phyloP scores from a whole-genome alignment of 1,140 invertebrate genomes.

The Achroia grisella region DNA sequence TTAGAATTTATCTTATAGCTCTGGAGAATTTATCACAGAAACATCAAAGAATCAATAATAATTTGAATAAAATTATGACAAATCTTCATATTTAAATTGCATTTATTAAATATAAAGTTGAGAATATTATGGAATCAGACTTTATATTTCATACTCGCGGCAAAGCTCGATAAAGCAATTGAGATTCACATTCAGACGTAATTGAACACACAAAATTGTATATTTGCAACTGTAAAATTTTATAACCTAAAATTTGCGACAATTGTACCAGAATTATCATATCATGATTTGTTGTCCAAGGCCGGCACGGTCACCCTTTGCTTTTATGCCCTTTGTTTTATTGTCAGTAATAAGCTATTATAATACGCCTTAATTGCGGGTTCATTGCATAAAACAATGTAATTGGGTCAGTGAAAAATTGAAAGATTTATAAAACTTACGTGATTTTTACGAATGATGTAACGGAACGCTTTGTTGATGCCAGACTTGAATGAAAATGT shows the following conservation, averaged over 20 bases:
- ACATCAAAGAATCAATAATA: too few relatives aligned
- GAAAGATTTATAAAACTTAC: background rate
- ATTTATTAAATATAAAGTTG: too few relatives aligned
- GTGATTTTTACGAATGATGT: background rate
- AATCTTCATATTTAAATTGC: too few relatives aligned
- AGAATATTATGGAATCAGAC: too few relatives aligned
- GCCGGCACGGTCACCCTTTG: conserved; percentile 6
- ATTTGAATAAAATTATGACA: too few relatives aligned
- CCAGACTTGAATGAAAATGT: background rate
- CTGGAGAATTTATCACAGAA: too few relatives aligned
- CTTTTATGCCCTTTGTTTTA: conserved; percentile 27
- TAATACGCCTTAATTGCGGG: background rate
- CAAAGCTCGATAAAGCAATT: conserved; percentile 20
- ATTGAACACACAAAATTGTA: conserved; percentile 13
- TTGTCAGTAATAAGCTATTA: conserved; percentile 28
- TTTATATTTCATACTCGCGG: too few relatives aligned
- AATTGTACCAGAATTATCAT: conserved; percentile 31
- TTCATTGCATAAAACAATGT: background rate
- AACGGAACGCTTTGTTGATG: background rate
- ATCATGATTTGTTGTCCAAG: conserved; percentile 9
- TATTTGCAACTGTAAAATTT: conserved; percentile 50
- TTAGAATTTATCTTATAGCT: too few relatives aligned
- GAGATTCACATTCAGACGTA: conserved; percentile 1
- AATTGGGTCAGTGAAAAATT: background rate
- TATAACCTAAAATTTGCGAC: conserved; percentile 46